Evolutionary conservation across 2,113 vertebrate species (phyloP), one percentile per base, ranked within the genome.

Genomic region (Haemorhous mexicanus): DNA sequence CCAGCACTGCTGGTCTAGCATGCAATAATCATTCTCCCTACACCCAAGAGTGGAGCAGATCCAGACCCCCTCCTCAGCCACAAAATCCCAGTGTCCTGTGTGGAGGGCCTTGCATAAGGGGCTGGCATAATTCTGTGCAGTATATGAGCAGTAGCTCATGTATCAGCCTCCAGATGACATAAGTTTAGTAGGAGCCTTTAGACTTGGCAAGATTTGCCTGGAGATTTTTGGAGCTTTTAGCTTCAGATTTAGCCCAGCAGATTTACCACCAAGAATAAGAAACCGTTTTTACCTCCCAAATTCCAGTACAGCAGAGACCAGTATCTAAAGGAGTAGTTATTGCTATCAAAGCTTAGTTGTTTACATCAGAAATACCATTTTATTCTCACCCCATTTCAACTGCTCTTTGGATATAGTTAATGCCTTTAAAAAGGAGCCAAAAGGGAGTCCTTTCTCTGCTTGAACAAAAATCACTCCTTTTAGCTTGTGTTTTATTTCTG

Each of bases 371-470:
- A 85, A 58, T 73, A 80, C 32, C 46, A 80, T 87, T 95, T 94
- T 92, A 55, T 92, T 90, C 94, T 88, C 90, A 90, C 68, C 37
- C 82, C 72, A 18, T 94, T 94, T 97, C 64, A 88, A 37, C 72
- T 84, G 55, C 55, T 86, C 43, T 88, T 94, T 81, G 75, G 23
- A 55, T 84, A 47, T 64, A 90, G 39, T 26, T 70, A 88, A 83
- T 80, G 82, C 75, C 47, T 90, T 52, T 74, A 78, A 92, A 87
- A 88, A 90, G 28, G 16, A 90, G 72, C 89, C 88, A 93, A 93
- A 93, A 85, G 83, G 72, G 89, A 92, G 59, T 62, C 73, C 68
- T 94, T 97, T 88, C 86, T 94, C 83, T 86, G 46, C 72, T 76
- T 85, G 79, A 92, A 92, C 55, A 93, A 93, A 92, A 96, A 69